Percentiles rank a stretch among this genome's conserved stretches.
phyloP scores from a whole-genome alignment of 2,797 vertebrate genomes.

The Potorous gilbertii region DNA sequence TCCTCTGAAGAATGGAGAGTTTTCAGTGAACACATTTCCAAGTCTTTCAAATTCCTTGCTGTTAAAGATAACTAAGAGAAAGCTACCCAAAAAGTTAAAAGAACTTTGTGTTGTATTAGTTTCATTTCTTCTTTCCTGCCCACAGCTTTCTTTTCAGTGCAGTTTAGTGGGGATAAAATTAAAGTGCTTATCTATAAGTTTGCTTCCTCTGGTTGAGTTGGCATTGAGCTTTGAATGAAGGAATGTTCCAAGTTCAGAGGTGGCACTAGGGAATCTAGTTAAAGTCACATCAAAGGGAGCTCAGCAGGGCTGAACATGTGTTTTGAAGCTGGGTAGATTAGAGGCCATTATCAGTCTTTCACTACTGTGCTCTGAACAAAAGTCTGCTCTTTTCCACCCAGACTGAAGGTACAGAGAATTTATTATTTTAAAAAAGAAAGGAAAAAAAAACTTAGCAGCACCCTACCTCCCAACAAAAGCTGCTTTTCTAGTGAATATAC shows the following conservation, averaged over 20 bases:
- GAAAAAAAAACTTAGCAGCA: background rate
- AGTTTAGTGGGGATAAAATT: background rate
- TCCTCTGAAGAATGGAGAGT: background rate
- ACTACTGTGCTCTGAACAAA: conserved; percentile 83
- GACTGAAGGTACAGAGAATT: conserved; percentile 76
- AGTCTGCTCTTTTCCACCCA: conserved; percentile 80
- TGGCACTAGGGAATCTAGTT: conserved; percentile 81
- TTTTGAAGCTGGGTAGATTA: conserved; percentile 82
- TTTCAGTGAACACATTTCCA: background rate
- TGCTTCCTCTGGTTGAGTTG: conserved; percentile 76
- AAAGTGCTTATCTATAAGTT: conserved; percentile 78
- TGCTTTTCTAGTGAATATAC: background rate
- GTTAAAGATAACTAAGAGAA: background rate
- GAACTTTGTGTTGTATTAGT: background rate
- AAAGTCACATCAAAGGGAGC: conserved; percentile 85
- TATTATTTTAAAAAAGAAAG: background rate
- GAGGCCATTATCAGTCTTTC: conserved; percentile 87
- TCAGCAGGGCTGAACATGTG: conserved; percentile 84
- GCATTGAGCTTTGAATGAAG: conserved; percentile 30
- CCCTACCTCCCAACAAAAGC: background rate
- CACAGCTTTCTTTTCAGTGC: background rate
- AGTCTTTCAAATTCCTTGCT: background rate
- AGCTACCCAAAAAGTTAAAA: background rate
- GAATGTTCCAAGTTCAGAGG: background rate
- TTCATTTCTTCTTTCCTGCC: background rate